These are phyloP conservation scores for Clarias magur DNA, from an alignment of 2,113 vertebrate genomes.

Conservation along the genomic window DNA sequence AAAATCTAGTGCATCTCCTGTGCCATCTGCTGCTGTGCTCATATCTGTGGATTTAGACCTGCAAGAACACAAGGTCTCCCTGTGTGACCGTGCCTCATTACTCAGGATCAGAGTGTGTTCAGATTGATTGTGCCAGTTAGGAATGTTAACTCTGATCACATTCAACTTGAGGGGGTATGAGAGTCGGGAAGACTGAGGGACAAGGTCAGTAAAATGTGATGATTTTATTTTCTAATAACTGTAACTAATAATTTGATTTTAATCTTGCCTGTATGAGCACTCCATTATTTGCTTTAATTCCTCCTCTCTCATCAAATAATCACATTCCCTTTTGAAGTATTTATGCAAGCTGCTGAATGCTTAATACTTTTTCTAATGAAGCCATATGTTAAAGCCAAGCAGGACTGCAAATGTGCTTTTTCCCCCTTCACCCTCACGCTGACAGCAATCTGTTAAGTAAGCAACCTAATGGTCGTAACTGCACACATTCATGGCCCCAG, in stretches of 20 bases:
- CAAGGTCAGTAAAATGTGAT: not conserved
- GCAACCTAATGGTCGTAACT: constrained; percentile 60
- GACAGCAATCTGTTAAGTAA: constrained; percentile 64
- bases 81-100: too few species aligned
- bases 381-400: not conserved
- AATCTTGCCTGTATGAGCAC: not conserved
- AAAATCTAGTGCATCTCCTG: constrained; percentile 1
- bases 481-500: constrained; percentile 51
- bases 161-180: not conserved
- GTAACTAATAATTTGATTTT: not conserved
- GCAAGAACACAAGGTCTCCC: too few species aligned
- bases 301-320: not conserved
- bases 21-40: not conserved
- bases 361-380: constrained; percentile 5
- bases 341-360: constrained; percentile 2
- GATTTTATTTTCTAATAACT: not conserved
- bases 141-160: not conserved
- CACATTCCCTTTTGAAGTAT: not conserved
- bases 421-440: constrained; percentile 38
- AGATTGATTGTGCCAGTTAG: too few species aligned
- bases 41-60: not conserved
- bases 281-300: not conserved
- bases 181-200: not conserved
- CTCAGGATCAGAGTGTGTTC: too few species aligned
- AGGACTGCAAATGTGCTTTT: not conserved